These are phyloP conservation scores for Archips xylosteana DNA, from an alignment of 2,888 invertebrate genomes.

Conservation along the genomic window DNA sequence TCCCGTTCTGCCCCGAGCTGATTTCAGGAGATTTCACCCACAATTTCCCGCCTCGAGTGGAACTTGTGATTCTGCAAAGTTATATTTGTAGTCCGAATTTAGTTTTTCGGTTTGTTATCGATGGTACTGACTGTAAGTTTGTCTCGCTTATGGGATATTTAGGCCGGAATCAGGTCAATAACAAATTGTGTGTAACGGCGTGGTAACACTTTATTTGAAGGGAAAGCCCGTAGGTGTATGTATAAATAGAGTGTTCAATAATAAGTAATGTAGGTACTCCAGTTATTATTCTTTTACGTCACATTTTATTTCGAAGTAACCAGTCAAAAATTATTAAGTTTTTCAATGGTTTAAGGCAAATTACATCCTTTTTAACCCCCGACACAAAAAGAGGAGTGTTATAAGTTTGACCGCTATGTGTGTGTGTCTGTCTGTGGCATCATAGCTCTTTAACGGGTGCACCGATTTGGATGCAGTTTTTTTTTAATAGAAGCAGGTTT, in stretches of 20 bases:
- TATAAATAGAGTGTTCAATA: background rate
- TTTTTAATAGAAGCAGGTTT: too few species aligned
- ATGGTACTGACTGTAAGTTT: conserved; percentile 1
- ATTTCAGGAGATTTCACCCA: conserved; percentile 13
- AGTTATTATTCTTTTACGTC: too few species aligned
- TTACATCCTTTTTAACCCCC: too few species aligned
- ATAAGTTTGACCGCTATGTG: too few species aligned
- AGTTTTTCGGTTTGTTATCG: background rate
- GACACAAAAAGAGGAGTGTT: too few species aligned
- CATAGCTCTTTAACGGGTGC: too few species aligned
- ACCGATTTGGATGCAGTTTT: too few species aligned
- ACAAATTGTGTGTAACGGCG: conserved; percentile 10
- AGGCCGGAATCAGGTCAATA: conserved; percentile 3
- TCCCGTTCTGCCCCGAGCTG: background rate
- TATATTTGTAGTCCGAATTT: background rate
- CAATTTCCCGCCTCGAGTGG: conserved; percentile 16
- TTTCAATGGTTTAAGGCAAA: too few species aligned
- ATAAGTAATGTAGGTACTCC: too few species aligned
- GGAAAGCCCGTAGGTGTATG: background rate
- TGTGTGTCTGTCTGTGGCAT: too few species aligned
- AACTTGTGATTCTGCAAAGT: conserved; percentile 10
- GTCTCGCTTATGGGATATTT: conserved; percentile 12
- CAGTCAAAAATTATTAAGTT: too few species aligned
- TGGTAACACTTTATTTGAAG: conserved; percentile 1
- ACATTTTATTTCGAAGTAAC: too few species aligned